These are phyloP conservation scores for Drosophila picticornis DNA, from an alignment of 2,888 invertebrate genomes.

Conservation along the genomic window DNA sequence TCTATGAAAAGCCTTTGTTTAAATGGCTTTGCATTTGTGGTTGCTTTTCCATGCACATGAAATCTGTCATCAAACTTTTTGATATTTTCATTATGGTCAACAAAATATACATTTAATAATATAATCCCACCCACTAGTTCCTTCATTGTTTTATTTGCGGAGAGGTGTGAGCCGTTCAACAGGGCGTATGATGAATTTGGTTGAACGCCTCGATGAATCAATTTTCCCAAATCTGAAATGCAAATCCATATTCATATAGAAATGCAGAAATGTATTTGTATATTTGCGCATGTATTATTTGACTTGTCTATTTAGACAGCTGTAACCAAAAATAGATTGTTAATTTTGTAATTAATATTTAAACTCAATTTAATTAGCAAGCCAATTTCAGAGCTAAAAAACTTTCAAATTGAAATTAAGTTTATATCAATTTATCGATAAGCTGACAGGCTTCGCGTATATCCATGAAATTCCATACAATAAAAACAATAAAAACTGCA, in stretches of 20 bases:
- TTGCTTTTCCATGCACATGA: slow-evolving; percentile 4
- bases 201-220: slow-evolving; percentile 47
- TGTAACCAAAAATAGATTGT: slow-evolving; percentile 46
- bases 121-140: not conserved
- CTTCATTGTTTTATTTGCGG: slow-evolving; percentile 19
- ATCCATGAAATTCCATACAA: not conserved
- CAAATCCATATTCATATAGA: not conserved
- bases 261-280: slow-evolving; percentile 5
- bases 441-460: not conserved
- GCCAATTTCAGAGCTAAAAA: rapidly evolving
- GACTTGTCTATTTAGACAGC: slow-evolving; percentile 41
- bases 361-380: slow-evolving; percentile 52
- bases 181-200: slow-evolving; percentile 68
- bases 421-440: not conserved
- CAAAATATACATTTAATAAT: slow-evolving; percentile 33
- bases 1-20: not conserved
- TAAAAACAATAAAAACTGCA: not conserved
- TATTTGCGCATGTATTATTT: slow-evolving; percentile 4
- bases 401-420: not conserved
- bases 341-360: slow-evolving; percentile 34
- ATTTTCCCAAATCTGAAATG: slow-evolving; percentile 24
- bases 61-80: slow-evolving; percentile 34
- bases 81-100: slow-evolving; percentile 58
- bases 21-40: slow-evolving; percentile 1
- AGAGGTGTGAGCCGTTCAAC: slow-evolving; percentile 51